Conservation (phyloP, 2,888 invertebrate genomes). For the Azorinus chamasolen region DNA sequence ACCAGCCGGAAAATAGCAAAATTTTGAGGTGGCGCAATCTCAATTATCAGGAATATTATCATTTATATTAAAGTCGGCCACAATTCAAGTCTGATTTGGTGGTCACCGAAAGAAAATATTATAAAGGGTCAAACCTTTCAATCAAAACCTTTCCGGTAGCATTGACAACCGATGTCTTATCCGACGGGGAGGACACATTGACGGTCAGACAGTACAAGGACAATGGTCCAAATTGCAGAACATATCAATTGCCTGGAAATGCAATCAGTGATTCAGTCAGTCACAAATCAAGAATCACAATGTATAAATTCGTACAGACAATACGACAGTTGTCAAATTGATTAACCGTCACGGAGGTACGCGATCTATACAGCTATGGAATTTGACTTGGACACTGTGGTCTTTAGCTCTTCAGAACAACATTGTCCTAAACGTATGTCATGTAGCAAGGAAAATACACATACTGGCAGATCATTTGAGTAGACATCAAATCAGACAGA, state of each 20-base stretch:
- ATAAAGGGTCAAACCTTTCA: slow-evolving; percentile 31
- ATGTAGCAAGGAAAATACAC: slow-evolving; percentile 44
- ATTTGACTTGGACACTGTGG: slow-evolving; percentile 35
- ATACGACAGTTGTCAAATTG: slow-evolving; percentile 30
- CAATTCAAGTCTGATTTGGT: slow-evolving; percentile 44
- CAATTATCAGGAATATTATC: too few relatives aligned
- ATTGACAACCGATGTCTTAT: slow-evolving; percentile 40
- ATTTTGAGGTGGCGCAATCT: too few relatives aligned
- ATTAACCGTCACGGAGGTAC: slow-evolving; percentile 28
- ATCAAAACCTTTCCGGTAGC: neutral
- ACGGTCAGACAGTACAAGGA: too few relatives aligned
- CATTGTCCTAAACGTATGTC: too few relatives aligned
- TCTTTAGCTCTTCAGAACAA: slow-evolving; percentile 21
- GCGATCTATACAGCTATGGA: slow-evolving; percentile 23
- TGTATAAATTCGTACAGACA: slow-evolving; percentile 28
- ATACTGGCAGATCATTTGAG: slow-evolving; percentile 43
- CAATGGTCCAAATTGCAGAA: slow-evolving; percentile 22
- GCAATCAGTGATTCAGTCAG: too few relatives aligned
- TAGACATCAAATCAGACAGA: slow-evolving; percentile 12
- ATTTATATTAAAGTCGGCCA: too few relatives aligned
- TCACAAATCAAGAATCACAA: slow-evolving; percentile 14
- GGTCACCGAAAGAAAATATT: slow-evolving; percentile 41
- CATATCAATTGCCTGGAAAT: slow-evolving; percentile 41
- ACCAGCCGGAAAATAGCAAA: too few relatives aligned
- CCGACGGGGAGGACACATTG: too few relatives aligned